A percentile compares a stretch with the other conserved stretches of the same genome.
Conservation (phyloP, 2,797 vertebrate genomes). For the Neosilurus hyrtlii region DNA sequence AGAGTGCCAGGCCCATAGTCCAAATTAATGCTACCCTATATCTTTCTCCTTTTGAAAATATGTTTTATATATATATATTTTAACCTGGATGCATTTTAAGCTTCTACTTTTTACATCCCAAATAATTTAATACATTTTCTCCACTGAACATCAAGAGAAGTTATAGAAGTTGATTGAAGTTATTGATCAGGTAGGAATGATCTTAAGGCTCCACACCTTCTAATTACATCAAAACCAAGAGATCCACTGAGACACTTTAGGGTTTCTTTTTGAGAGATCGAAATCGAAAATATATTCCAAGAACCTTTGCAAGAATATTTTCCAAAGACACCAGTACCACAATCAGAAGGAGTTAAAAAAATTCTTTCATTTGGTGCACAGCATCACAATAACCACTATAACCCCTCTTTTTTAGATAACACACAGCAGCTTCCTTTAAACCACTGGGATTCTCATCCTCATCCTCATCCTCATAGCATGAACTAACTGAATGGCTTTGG, state of each 20-base stretch:
- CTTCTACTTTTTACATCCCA: background rate
- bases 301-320: background rate
- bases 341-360: background rate
- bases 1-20: background rate
- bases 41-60: background rate
- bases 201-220: background rate
- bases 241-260: background rate
- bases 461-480: background rate
- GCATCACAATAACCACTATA: background rate
- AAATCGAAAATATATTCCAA: background rate
- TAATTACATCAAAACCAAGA: background rate
- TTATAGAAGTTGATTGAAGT: background rate
- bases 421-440: background rate
- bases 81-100: background rate
- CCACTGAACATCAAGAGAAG: background rate
- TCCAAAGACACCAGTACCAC: background rate
- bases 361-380: background rate
- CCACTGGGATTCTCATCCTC: background rate
- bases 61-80: no score
- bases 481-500: background rate
- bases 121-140: no score
- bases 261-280: background rate
- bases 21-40: background rate
- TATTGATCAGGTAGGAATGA: background rate
- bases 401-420: background rate